Conservation (phyloP, 2,113 vertebrate species). For the Montifringilla adamsi region DNA sequence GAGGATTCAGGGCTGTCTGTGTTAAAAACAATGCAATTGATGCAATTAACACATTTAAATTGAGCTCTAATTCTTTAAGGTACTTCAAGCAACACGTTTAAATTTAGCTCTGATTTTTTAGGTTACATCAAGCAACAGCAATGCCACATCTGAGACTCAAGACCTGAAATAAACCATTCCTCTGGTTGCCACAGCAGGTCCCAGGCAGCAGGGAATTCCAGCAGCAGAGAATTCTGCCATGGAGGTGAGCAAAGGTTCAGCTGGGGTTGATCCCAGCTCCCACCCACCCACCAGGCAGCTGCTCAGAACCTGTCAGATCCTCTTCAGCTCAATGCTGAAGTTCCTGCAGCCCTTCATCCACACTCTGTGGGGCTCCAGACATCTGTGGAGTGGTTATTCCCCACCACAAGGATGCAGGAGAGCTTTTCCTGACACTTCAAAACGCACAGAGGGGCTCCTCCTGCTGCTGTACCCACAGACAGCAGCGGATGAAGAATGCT, state of each 20-base stretch:
- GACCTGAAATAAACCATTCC: neutral
- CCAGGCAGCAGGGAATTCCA: neutral
- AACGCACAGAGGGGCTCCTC: neutral
- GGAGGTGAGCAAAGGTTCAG: neutral
- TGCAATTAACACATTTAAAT: neutral
- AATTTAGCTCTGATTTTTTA: neutral
- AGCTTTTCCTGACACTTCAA: neutral
- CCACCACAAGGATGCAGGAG: rapidly evolving
- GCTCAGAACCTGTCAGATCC: neutral
- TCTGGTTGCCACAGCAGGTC: neutral
- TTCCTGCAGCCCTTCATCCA: neutral
- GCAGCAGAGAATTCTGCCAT: neutral
- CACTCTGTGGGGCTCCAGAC: neutral
- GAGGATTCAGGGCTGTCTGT: neutral
- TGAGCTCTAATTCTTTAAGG: neutral
- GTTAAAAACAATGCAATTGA: neutral
- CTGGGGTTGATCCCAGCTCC: neutral
- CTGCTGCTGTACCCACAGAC: neutral
- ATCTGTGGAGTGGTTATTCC: neutral
- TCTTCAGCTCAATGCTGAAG: neutral
- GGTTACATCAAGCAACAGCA: neutral
- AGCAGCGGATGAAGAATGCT: neutral
- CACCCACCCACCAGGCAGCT: neutral
- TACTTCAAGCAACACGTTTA: neutral
- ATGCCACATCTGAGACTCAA: neutral